Evolutionary conservation across 2,113 vertebrate species (phyloP).

Genomic region (Globicephala melas): DNA sequence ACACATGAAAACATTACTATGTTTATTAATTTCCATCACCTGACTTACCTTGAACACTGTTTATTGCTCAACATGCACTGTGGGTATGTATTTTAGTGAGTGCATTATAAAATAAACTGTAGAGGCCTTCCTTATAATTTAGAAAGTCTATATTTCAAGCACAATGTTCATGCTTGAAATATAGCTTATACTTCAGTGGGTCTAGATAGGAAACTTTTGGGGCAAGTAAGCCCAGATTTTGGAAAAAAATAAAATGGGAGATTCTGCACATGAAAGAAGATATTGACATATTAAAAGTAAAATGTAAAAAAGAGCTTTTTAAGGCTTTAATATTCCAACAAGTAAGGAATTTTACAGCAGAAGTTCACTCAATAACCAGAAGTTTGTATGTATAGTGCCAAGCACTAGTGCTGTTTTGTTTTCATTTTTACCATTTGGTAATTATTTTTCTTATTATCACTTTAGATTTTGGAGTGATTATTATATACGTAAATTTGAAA

Average conservation of each 20-base stretch:
- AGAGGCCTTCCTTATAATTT: neutral
- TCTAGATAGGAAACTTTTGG: neutral
- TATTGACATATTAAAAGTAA: neutral
- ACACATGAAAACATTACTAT: neutral
- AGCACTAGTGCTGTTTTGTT: neutral
- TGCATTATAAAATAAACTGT: neutral
- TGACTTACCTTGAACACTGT: neutral
- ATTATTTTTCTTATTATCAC: neutral
- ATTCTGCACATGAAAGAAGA: neutral
- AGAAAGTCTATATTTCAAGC: neutral
- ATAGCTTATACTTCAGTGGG: neutral
- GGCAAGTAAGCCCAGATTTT: neutral
- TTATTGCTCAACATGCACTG: neutral
- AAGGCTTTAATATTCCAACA: neutral
- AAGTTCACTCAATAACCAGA: neutral
- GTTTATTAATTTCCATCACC: neutral
- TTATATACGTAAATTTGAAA: neutral
- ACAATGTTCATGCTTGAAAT: neutral
- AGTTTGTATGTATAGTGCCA: neutral
- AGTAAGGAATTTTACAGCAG: neutral
- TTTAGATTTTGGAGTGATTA: neutral
- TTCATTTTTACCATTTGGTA: neutral
- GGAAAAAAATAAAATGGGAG: neutral
- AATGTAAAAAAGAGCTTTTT: neutral
- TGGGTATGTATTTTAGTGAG: neutral